Conservation (phyloP, 2,888 invertebrate species). For the Galerucella calmariensis region DNA sequence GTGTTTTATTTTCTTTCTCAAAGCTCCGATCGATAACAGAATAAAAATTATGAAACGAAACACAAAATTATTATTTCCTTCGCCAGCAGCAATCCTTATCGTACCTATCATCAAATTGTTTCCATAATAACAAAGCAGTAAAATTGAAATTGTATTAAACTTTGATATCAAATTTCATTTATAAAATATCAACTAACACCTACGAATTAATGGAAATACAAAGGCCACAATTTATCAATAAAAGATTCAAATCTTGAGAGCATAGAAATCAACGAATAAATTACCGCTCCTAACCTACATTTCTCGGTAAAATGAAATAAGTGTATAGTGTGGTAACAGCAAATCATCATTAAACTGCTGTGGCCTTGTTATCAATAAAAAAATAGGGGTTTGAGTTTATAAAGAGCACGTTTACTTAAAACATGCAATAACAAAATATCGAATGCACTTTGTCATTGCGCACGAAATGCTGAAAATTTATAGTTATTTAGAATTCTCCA, state of each 20-base stretch:
- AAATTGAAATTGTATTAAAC: not conserved
- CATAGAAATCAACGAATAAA: not conserved
- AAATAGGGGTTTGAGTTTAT: conserved; percentile 20
- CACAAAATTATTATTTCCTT: not conserved
- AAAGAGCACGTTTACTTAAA: conserved; percentile 19
- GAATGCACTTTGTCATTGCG: conserved; percentile 26
- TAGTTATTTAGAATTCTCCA: conserved; percentile 21
- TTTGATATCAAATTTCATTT: not conserved
- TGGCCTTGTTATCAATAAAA: conserved; percentile 23
- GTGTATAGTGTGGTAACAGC: conserved; percentile 1
- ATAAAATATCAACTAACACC: not conserved
- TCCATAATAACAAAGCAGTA: not conserved
- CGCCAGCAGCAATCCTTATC: not conserved
- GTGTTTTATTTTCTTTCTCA: too few species aligned
- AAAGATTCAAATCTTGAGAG: not conserved
- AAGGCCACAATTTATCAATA: not conserved
- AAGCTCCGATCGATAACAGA: too few species aligned
- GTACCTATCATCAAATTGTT: too few species aligned
- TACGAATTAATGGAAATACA: not conserved
- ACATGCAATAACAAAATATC: conserved; percentile 28
- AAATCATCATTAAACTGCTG: conserved; percentile 19
- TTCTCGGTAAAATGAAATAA: conserved; percentile 1
- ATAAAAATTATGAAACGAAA: too few species aligned
- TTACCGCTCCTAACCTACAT: not conserved
- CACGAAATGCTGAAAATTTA: conserved; percentile 26